Percentiles rank a stretch among this genome's conserved stretches.
These are phyloP conservation scores for Drosophila anomalata DNA, from an alignment of 2,888 invertebrate species.

Conservation along the genomic window DNA sequence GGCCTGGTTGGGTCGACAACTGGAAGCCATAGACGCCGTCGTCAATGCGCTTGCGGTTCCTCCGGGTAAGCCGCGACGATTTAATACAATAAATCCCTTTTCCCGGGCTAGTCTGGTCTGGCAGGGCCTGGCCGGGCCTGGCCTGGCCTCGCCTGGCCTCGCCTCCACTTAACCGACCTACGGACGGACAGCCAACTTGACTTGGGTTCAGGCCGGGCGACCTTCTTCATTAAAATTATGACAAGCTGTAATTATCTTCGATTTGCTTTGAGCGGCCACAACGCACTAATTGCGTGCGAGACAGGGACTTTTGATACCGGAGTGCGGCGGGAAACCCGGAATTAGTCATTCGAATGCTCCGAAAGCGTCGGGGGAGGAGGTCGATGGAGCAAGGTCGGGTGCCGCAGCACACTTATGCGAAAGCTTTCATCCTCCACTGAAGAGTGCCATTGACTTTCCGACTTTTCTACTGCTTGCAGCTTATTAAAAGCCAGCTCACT, in stretches of 20 bases:
- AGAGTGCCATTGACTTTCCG: neutral
- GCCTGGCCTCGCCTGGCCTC: constrained; percentile 16
- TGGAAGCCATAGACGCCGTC: constrained; percentile 12
- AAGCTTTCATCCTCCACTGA: constrained; percentile 1
- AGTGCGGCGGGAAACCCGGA: constrained; percentile 22
- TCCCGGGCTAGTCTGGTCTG: constrained; percentile 6
- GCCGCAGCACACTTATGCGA: too few species aligned
- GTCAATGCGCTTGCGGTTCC: constrained; percentile 39
- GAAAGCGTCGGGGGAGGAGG: neutral
- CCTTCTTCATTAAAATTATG: constrained; percentile 80
- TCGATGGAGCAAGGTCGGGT: too few species aligned
- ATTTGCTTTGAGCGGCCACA: constrained; percentile 71
- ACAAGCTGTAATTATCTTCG: constrained; percentile 80
- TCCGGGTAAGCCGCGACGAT: constrained; percentile 53
- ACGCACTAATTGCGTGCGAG: constrained; percentile 76
- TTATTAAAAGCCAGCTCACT: neutral
- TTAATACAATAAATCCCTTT: constrained; percentile 64
- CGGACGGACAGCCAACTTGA: constrained; percentile 16
- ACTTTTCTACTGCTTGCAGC: neutral
- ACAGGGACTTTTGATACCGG: constrained; percentile 45
- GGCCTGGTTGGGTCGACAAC: neutral
- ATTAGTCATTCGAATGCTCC: constrained; percentile 53
- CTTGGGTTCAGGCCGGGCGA: constrained; percentile 59
- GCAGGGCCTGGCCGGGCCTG: neutral
- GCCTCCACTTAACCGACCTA: constrained; percentile 12